Percentiles rank a stretch among this genome's conserved stretches.
phyloP scores from a whole-genome alignment of 2,888 invertebrate genomes.

The Hyposoter didymator region DNA sequence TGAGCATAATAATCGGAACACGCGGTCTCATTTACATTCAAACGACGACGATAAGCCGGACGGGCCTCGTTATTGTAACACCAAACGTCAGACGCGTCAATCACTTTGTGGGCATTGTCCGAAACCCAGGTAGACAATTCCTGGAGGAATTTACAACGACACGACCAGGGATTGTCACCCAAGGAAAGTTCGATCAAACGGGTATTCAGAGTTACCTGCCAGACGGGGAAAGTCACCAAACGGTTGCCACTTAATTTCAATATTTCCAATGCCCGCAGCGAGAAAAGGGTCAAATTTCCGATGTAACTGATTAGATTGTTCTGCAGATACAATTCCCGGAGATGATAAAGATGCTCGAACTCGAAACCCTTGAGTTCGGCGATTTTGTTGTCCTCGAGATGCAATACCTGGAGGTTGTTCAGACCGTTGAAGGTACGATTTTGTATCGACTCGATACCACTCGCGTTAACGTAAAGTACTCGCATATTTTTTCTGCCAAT shows the following conservation, averaged over 20 bases:
- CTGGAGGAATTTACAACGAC: slow-evolving; percentile 95
- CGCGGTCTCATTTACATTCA: slow-evolving; percentile 93
- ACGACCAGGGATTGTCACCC: slow-evolving; percentile 95
- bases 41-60: slow-evolving; percentile 91
- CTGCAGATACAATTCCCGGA: slow-evolving; percentile 94
- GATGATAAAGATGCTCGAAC: slow-evolving; percentile 91
- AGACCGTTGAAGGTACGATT: slow-evolving; percentile 96
- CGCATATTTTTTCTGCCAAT: slow-evolving; percentile 96
- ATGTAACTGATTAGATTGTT: slow-evolving; percentile 93
- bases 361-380: slow-evolving; percentile 92
- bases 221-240: slow-evolving; percentile 91
- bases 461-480: slow-evolving; percentile 93
- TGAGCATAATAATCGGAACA: slow-evolving; percentile 95
- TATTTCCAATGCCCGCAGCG: slow-evolving; percentile 91
- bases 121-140: slow-evolving; percentile 93
- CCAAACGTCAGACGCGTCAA: slow-evolving; percentile 92
- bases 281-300: slow-evolving; percentile 91
- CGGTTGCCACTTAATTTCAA: slow-evolving; percentile 94
- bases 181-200: slow-evolving; percentile 91
- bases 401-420: slow-evolving; percentile 91
- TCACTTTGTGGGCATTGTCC: slow-evolving; percentile 92
- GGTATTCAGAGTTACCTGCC: slow-evolving; percentile 88
- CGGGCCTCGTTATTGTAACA: slow-evolving; percentile 92
- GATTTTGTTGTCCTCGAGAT: slow-evolving; percentile 94
- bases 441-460: slow-evolving; percentile 93